Conservation (phyloP, 2,888 invertebrate species). For the Mylabris sibirica region DNA sequence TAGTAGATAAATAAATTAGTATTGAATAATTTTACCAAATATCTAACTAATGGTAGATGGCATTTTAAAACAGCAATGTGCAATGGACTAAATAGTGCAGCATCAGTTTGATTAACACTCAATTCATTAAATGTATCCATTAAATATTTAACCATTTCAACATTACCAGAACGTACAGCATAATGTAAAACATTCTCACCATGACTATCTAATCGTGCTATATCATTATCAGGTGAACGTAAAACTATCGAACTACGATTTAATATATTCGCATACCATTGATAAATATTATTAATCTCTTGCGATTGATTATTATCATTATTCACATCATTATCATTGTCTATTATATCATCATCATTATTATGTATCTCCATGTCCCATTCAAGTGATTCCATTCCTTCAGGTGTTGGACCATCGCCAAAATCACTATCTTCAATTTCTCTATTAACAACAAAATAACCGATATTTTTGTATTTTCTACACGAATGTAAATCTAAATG, state of each 20-base stretch:
- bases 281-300: conserved; percentile 61
- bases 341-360: conserved; percentile 35
- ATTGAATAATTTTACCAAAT: conserved; percentile 22
- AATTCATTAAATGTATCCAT: conserved; percentile 62
- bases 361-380: conserved; percentile 75
- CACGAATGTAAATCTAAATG: conserved; percentile 50
- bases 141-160: conserved; percentile 67
- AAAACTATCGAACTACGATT: conserved; percentile 67
- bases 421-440: conserved; percentile 58
- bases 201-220: conserved; percentile 70
- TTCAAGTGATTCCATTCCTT: conserved; percentile 72
- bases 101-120: conserved; percentile 71
- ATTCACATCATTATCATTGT: conserved; percentile 31
- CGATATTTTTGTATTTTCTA: conserved; percentile 57
- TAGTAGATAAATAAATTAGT: too few species aligned
- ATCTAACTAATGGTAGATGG: conserved; percentile 27
- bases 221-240: conserved; percentile 59
- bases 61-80: conserved; percentile 69
- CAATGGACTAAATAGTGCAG: conserved; percentile 72
- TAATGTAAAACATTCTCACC: conserved; percentile 77
- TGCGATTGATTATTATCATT: conserved; percentile 34
- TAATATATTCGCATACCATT: conserved; percentile 79
- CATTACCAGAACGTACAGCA: conserved; percentile 73
- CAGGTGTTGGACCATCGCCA: conserved; percentile 59
- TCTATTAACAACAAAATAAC: conserved; percentile 62